These are phyloP conservation scores for Paradoxurus hermaphroditus DNA, from an alignment of 2,113 vertebrate genomes.

Conservation along the genomic window DNA sequence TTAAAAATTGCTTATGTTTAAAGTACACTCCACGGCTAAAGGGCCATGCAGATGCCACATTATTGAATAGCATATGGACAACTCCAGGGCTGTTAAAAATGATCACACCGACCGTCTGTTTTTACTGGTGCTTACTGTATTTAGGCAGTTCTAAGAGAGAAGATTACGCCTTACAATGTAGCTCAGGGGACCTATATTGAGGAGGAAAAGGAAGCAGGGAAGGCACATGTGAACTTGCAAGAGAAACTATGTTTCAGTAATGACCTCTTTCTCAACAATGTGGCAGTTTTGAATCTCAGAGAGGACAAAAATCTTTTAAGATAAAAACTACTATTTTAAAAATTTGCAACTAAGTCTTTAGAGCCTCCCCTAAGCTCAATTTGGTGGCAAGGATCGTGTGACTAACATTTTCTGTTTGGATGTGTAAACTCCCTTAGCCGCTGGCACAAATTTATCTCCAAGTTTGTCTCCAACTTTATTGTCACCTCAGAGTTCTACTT, in stretches of 20 bases:
- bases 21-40: slow-evolving; percentile 55
- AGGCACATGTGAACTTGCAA: slow-evolving; percentile 57
- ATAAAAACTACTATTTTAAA: neutral
- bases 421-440: neutral
- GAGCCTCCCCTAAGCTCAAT: neutral
- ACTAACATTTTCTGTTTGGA: neutral
- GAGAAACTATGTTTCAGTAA: slow-evolving; percentile 56
- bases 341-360: slow-evolving; percentile 12
- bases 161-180: slow-evolving; percentile 57
- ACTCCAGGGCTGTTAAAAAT: slow-evolving; percentile 72
- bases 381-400: neutral
- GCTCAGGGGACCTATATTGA: slow-evolving; percentile 66
- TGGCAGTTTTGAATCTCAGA: slow-evolving; percentile 32
- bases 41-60: slow-evolving; percentile 68
- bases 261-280: slow-evolving; percentile 40
- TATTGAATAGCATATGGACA: slow-evolving; percentile 71
- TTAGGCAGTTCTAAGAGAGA: slow-evolving; percentile 46
- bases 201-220: slow-evolving; percentile 35
- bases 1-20: slow-evolving; percentile 73
- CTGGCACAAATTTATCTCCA: neutral
- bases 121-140: slow-evolving; percentile 55
- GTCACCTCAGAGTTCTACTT: neutral
- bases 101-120: slow-evolving; percentile 62
- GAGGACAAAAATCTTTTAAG: slow-evolving; percentile 2
- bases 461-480: neutral